These are phyloP conservation scores for Cynopterus brachyotis DNA, from an alignment of 2,113 vertebrate species.

Conservation along the genomic window DNA sequence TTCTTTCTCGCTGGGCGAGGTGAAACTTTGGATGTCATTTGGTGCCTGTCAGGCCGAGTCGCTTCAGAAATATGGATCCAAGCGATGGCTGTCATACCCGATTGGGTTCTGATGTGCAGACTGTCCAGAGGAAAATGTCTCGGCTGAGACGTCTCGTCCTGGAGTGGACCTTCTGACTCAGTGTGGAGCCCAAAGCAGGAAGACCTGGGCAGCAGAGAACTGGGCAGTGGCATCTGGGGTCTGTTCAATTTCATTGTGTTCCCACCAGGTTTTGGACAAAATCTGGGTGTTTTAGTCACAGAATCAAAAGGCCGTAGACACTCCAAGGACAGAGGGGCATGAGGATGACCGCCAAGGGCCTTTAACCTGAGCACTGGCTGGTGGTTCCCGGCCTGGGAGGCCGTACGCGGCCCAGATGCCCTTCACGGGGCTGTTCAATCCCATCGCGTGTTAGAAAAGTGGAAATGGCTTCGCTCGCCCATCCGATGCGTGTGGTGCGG, in stretches of 20 bases:
- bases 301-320: background rate
- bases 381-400: background rate
- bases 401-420: background rate
- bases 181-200: background rate
- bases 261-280: background rate
- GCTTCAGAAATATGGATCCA: background rate
- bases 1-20: conserved; percentile 7
- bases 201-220: background rate
- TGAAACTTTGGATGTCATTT: conserved; percentile 64
- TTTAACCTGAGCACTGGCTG: background rate
- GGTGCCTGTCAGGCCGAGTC: conserved; percentile 63
- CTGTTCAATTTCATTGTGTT: background rate
- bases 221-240: background rate
- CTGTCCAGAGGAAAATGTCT: background rate
- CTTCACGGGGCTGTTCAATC: background rate
- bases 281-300: background rate
- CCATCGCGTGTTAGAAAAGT: background rate
- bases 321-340: background rate
- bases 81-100: background rate
- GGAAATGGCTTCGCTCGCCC: background rate
- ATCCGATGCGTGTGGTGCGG: accelerated
- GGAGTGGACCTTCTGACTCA: background rate
- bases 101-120: background rate
- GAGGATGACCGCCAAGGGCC: background rate
- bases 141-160: background rate